Conservation (phyloP, 2,797 vertebrate species). For the Myiothlypis chrysogaster region DNA sequence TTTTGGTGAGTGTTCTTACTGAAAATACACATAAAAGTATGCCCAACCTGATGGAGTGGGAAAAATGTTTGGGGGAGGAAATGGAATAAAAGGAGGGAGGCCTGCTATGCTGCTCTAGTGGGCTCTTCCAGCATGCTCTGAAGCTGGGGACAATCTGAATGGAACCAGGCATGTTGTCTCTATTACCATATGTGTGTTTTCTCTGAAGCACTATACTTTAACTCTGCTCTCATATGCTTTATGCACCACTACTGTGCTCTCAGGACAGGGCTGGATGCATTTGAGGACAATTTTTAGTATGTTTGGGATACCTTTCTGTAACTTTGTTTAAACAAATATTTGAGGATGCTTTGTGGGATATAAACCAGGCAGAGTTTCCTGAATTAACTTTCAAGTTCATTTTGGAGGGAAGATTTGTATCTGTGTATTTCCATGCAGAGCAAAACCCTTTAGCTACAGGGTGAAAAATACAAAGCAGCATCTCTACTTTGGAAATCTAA, state of each 20-base stretch:
- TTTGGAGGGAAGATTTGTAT: neutral
- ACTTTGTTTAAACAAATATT: neutral
- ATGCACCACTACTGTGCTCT: neutral
- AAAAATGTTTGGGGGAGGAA: neutral
- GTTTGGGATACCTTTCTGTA: neutral
- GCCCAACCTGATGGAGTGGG: neutral
- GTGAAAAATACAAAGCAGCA: neutral
- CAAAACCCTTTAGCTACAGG: neutral
- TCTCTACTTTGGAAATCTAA: neutral
- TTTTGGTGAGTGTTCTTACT: neutral
- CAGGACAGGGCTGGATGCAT: neutral
- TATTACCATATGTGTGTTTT: neutral
- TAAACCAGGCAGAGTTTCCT: neutral
- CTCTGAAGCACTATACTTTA: neutral
- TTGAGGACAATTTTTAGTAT: neutral
- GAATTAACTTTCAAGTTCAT: neutral
- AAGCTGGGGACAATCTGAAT: neutral
- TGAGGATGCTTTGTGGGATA: neutral
- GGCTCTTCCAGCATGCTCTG: neutral
- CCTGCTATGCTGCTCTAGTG: neutral
- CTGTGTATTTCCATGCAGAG: neutral
- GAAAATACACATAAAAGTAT: neutral
- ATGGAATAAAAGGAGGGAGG: neutral
- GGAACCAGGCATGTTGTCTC: neutral
- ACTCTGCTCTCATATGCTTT: neutral